These are phyloP conservation scores for Theocolax elegans DNA, from an alignment of 1,140 invertebrate genomes.

Conservation along the genomic window DNA sequence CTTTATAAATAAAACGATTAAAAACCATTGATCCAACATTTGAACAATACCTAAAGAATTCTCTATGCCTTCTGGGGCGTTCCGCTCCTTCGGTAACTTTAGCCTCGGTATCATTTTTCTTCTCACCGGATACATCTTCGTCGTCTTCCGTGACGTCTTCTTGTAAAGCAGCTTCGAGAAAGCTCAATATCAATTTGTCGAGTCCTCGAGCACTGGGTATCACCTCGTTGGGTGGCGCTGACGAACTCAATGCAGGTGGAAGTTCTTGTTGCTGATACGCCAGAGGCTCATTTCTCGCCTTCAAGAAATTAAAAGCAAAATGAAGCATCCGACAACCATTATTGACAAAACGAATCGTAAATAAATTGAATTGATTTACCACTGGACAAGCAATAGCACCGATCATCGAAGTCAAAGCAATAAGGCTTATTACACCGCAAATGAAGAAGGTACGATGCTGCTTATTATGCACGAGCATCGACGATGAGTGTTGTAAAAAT, in stretches of 20 bases:
- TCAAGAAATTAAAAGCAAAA: too few relatives aligned
- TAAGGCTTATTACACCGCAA: slow-evolving; percentile 81
- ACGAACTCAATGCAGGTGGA: slow-evolving; percentile 2
- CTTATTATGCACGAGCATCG: slow-evolving; percentile 77
- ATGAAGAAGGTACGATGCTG: slow-evolving; percentile 80
- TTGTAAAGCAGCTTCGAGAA: slow-evolving; percentile 53
- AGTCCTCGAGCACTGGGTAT: slow-evolving; percentile 36
- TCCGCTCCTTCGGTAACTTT: background rate
- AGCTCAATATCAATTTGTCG: slow-evolving; percentile 56
- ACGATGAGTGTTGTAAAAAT: slow-evolving; percentile 77
- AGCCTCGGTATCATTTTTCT: background rate
- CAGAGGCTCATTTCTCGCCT: background rate
- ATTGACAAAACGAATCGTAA: background rate
- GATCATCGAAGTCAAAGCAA: slow-evolving; percentile 71
- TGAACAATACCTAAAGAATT: slow-evolving; percentile 14
- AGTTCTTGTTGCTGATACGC: slow-evolving; percentile 24
- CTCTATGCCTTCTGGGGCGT: background rate
- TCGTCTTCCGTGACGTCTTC: slow-evolving; percentile 43
- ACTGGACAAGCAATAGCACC: slow-evolving; percentile 56
- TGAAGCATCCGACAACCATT: too few relatives aligned
- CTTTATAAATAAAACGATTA: background rate
- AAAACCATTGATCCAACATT: background rate
- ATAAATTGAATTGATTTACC: background rate
- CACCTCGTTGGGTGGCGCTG: background rate
- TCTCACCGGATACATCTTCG: slow-evolving; percentile 10